Percentiles rank a stretch among this genome's conserved stretches.
These are phyloP conservation scores for Aldrovandia affinis DNA, from an alignment of 2,797 vertebrate genomes.

Conservation along the genomic window DNA sequence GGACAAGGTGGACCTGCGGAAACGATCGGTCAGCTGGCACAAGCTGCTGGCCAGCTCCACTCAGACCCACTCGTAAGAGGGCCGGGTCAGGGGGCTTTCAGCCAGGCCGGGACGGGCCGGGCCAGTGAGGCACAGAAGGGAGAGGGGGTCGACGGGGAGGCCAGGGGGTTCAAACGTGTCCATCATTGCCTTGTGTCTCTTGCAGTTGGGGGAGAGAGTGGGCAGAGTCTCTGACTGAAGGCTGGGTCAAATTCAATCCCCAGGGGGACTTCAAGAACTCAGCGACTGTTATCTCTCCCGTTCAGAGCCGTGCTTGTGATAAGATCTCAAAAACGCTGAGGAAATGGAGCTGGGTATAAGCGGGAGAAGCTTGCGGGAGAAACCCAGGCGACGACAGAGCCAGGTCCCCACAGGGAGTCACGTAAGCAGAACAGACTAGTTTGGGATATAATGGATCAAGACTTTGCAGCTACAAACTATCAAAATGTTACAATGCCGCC, in stretches of 20 bases:
- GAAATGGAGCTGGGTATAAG: neutral
- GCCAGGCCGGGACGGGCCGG: neutral
- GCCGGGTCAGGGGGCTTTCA: neutral
- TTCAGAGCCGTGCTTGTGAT: neutral
- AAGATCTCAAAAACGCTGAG: neutral
- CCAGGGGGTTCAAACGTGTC: constrained; percentile 29
- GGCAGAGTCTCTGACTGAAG: neutral
- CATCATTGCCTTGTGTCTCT: constrained; percentile 24
- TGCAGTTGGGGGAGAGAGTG: neutral
- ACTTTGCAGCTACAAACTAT: constrained; percentile 54
- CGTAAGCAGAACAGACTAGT: constrained; percentile 50
- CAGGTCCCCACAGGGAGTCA: neutral
- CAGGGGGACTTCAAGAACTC: neutral
- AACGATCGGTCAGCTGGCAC: constrained; percentile 98
- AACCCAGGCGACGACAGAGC: constrained; percentile 2
- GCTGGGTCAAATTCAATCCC: neutral
- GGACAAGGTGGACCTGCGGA: constrained; percentile 98
- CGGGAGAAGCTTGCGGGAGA: constrained; percentile 31
- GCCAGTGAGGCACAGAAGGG: constrained; percentile 14
- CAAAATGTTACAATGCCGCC: constrained; percentile 43
- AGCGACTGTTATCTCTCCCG: neutral
- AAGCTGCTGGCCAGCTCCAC: constrained; percentile 90
- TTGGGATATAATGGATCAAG: constrained; percentile 40
- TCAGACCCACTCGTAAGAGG: constrained; percentile 80
- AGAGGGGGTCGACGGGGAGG: neutral